phyloP scores from a whole-genome alignment of 2,888 invertebrate genomes.

The Andrena fulva region DNA sequence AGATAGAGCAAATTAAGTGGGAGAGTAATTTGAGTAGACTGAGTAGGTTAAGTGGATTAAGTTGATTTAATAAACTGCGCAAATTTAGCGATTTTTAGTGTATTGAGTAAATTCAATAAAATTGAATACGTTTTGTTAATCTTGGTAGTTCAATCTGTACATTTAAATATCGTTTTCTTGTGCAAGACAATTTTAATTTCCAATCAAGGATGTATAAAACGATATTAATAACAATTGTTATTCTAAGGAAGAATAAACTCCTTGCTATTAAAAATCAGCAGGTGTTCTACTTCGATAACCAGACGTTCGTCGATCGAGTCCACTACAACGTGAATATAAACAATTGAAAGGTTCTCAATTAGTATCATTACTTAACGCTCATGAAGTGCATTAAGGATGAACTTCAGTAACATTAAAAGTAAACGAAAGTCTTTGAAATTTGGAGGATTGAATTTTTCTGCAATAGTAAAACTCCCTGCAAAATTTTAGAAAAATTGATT shows the following conservation, averaged over 20 bases:
- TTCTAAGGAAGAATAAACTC: conserved; percentile 11
- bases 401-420: no score
- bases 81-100: no score
- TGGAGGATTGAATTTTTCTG: no score
- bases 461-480: no score
- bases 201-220: background rate
- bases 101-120: background rate
- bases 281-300: conserved; percentile 25
- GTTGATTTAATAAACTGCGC: no score
- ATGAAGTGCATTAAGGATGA: conserved; percentile 1
- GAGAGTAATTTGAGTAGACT: no score
- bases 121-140: background rate
- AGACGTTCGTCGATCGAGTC: conserved; percentile 22
- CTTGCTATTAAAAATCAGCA: conserved; percentile 39
- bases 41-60: no score
- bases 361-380: conserved; percentile 7
- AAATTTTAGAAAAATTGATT: no score
- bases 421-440: no score
- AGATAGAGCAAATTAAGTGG: no score
- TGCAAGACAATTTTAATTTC: background rate
- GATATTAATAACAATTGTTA: background rate
- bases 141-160: background rate
- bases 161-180: background rate
- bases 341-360: conserved; percentile 27
- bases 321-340: background rate